These are phyloP conservation scores for Mixornis gularis DNA, from an alignment of 2,113 vertebrate genomes.

Conservation along the genomic window DNA sequence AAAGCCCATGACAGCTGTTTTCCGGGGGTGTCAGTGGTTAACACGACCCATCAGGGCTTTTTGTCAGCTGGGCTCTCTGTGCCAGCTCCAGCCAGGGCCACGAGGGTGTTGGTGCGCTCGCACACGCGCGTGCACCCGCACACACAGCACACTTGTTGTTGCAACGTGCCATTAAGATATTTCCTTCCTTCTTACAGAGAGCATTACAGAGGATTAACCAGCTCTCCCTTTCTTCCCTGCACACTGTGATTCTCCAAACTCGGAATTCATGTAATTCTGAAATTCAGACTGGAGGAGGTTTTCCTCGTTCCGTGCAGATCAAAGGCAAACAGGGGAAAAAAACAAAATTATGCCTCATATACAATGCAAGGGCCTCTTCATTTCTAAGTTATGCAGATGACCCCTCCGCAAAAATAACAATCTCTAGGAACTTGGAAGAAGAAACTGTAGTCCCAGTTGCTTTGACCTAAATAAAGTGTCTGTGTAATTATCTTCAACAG, in stretches of 20 bases:
- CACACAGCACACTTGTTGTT: background rate
- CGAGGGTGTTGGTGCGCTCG: background rate
- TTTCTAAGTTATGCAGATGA: slow-evolving; percentile 45
- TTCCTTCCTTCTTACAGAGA: background rate
- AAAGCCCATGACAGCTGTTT: slow-evolving; percentile 19
- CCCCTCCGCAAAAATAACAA: slow-evolving; percentile 27
- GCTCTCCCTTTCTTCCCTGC: background rate
- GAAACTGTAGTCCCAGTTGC: slow-evolving; percentile 23
- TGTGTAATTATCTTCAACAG: slow-evolving; percentile 29
- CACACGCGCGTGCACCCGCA: background rate
- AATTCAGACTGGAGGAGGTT: slow-evolving; percentile 10
- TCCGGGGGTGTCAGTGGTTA: slow-evolving; percentile 36
- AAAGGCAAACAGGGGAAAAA: slow-evolving; percentile 25
- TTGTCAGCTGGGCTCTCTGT: background rate
- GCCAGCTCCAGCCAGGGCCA: slow-evolving; percentile 49
- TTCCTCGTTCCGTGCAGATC: background rate
- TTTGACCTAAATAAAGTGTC: slow-evolving; percentile 56
- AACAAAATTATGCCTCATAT: background rate
- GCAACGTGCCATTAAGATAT: background rate
- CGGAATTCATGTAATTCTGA: background rate
- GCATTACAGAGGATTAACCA: background rate
- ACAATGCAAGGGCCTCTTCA: background rate
- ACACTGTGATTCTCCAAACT: background rate
- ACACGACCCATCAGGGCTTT: slow-evolving; percentile 30
- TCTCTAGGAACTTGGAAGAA: slow-evolving; percentile 53